Base-by-base conservation (phyloP, 2,113 vertebrate species). In the Tragelaphus imberbis region DNA sequence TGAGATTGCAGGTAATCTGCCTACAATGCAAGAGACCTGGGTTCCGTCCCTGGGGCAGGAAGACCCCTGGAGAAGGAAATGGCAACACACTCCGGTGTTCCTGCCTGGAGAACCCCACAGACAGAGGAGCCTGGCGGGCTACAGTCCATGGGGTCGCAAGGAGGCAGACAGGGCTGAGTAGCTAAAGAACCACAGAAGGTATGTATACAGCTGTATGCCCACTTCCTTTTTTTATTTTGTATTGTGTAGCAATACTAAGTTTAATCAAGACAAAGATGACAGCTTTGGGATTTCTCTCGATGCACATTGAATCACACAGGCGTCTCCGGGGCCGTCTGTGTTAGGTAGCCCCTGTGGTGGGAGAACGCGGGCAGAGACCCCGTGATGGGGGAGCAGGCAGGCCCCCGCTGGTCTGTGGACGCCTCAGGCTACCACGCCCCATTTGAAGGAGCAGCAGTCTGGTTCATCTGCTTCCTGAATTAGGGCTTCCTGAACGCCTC, bases 161-260 rank as follows among this genome's bases (percentile, higher is more conserved):
- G n/a, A 40, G 68, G 21, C 5, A 2, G n/a, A 21, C 68, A 23
- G 3, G 68, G 23, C 19, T 71, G 19, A 23, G n/a, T 2, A 5
- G 3, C 68, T 71, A 12, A 23, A 40, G n/a, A 36, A 0, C n/a
- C 13, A 3, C 28, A 33, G 14, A 16, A 15, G 61, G 14, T 33
- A 6, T 63, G 61, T 8, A 0, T 8, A 12, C n/a, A 5, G 28
- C 7, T 17, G 8, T 47, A 0, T 10, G 14, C 10, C 7, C 51
- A 11, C 58, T 3, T 21, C 68, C n/a, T 61, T 30, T 28, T 30
- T 14, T 65, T 58, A 75, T 56, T 79, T 27, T 28, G 14, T 51
- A 61, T 36, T 25, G 10, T 44, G 16, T 23, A 25, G 68, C 5
- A 44, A 30, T 28, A 36, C 27, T 59, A 47, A 30, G 25, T 44